Conservation (phyloP, 2,113 vertebrate species). For the Lophochroa leadbeateri region DNA sequence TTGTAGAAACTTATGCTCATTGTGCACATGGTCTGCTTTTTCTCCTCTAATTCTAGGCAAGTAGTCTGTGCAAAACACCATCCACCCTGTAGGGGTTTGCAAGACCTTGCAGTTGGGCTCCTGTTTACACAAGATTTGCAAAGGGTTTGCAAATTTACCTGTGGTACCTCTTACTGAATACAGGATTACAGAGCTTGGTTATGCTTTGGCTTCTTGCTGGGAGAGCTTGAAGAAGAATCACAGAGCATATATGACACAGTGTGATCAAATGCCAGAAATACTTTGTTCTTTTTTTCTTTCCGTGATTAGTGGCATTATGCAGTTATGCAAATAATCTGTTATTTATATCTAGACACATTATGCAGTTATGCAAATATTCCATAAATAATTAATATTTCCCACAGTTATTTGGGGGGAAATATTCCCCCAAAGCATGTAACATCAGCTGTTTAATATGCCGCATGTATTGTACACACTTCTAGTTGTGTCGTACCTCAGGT, state of each 20-base stretch:
- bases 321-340: slow-evolving; percentile 84
- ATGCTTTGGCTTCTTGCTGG: slow-evolving; percentile 49
- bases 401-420: slow-evolving; percentile 72
- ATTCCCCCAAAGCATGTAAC: slow-evolving; percentile 61
- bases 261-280: slow-evolving; percentile 78
- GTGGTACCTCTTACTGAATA: not conserved
- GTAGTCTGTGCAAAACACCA: not conserved
- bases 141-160: not conserved
- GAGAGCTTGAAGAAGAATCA: slow-evolving; percentile 49
- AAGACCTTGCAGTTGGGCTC: not conserved
- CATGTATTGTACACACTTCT: not conserved
- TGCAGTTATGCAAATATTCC: slow-evolving; percentile 82
- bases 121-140: not conserved
- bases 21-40: not conserved
- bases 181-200: not conserved
- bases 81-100: not conserved
- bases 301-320: slow-evolving; percentile 82
- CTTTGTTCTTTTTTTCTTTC: slow-evolving; percentile 75
- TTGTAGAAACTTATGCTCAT: not conserved
- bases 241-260: slow-evolving; percentile 72
- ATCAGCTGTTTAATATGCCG: slow-evolving; percentile 40
- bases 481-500: not conserved
- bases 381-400: slow-evolving; percentile 83
- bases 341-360: slow-evolving; percentile 83
- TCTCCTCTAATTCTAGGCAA: not conserved